Percentiles rank a stretch among this genome's conserved stretches.
Conservation (phyloP, 2,888 invertebrate species). For the Lasioglossum oenotherae region DNA sequence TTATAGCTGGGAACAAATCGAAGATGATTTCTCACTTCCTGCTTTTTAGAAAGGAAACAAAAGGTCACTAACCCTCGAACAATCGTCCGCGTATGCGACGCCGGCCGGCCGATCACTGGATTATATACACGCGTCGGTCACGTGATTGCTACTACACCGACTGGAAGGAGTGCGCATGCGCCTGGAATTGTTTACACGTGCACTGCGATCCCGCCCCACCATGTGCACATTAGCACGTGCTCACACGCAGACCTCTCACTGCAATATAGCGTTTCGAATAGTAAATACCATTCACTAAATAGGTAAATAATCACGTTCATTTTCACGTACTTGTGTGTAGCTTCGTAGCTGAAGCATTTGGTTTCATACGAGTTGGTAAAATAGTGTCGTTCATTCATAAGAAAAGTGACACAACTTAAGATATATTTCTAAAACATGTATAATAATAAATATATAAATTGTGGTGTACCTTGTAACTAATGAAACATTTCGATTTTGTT, state of each 20-base stretch:
- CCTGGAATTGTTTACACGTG: slow-evolving; percentile 82
- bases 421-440: too few species aligned
- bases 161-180: slow-evolving; percentile 76
- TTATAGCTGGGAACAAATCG: background rate
- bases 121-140: slow-evolving; percentile 81
- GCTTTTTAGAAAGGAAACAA: background rate
- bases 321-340: too few species aligned
- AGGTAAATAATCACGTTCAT: background rate
- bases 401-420: too few species aligned
- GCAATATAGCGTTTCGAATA: slow-evolving; percentile 16
- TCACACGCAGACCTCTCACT: slow-evolving; percentile 2
- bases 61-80: slow-evolving; percentile 10
- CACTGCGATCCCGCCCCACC: slow-evolving; percentile 60
- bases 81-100: slow-evolving; percentile 72
- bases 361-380: too few species aligned
- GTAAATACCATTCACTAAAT: background rate
- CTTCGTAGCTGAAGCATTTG: too few species aligned
- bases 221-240: slow-evolving; percentile 49
- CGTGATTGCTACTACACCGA: slow-evolving; percentile 73
- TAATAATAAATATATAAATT: too few species aligned
- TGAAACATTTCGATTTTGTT: too few species aligned
- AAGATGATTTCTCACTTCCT: background rate
- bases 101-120: slow-evolving; percentile 80
- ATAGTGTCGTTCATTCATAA: too few species aligned
- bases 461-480: too few species aligned